Evolutionary conservation across 1,140 invertebrate genomes (phyloP), one percentile per base, ranked within the genome.

Genomic region (Drosophila dunni): DNA sequence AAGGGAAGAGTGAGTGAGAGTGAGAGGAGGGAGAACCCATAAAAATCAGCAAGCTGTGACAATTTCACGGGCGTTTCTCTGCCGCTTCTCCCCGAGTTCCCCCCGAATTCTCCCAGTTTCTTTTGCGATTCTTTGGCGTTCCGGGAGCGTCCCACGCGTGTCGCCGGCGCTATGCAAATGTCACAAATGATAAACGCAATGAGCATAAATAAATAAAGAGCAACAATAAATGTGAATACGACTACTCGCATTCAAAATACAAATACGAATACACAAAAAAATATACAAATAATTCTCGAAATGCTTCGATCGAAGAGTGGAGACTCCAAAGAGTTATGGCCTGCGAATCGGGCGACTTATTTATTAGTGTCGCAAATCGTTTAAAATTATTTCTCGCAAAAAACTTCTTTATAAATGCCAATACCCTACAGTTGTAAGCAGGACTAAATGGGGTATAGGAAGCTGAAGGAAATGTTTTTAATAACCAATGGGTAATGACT

Each of bases 151-250:
- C 70, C 45, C 45, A 71, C 61, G 61, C 61, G 61, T 69, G 69
- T 72, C 62, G 45, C 79, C 79, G 82, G 83, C 82, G 83, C 82
- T 86, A 82, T 86, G 83, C 82, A 86, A 86, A 74, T 86, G 82
- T 86, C 82, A 88, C 83, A 79, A 86, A 86, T 88, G 82, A 86
- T 86, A 86, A 86, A 86, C 82, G 82, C 83, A 88, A 86, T 82
- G 86, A 85, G 74, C 82, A 86, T 88, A 86, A 86, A 88, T 86
- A 86, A 86, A 82, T 77, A 85, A 84, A 48, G 48, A 60, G 38
- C 62, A 29, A 67, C 29, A 61, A 38, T 62, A 74, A 81, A 62
- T 73, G 51, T 54, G 53, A 65, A 62, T 60, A 46, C 34, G 17
- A 48, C 48, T 33, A 51, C 45, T 33, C 33, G 51, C n/a, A 36